Evolutionary conservation across 2,113 vertebrate species (phyloP).

Genomic region (Syngnathus floridae): DNA sequence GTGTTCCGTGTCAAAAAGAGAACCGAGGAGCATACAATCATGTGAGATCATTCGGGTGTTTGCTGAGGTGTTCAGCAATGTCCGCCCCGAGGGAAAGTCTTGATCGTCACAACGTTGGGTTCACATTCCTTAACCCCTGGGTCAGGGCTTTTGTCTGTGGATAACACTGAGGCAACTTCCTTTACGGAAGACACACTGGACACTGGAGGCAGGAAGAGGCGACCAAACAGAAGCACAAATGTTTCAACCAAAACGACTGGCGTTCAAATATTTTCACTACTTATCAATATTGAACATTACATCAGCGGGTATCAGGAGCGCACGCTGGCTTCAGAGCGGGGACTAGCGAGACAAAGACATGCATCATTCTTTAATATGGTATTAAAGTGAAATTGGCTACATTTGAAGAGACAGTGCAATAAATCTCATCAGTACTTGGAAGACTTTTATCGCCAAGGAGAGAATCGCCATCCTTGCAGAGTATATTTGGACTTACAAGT

Average conservation of each 20-base stretch:
- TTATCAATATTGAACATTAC: conserved; percentile 72
- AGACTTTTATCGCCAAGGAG: conserved; percentile 45
- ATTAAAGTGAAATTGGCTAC: conserved; percentile 74
- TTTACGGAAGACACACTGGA: conserved; percentile 60
- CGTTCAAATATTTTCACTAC: no score
- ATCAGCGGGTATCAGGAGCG: conserved; percentile 47
- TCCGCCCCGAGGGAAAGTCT: conserved; percentile 55
- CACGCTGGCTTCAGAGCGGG: conserved; percentile 33
- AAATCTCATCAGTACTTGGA: conserved; percentile 61
- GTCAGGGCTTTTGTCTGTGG: conserved; percentile 69
- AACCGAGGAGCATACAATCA: conserved; percentile 13
- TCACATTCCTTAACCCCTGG: conserved; percentile 73
- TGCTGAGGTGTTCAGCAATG: conserved; percentile 50
- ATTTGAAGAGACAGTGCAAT: conserved; percentile 67
- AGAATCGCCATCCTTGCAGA: conserved; percentile 52
- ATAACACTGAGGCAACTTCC: conserved; percentile 66
- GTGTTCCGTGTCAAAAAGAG: not conserved
- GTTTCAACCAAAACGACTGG: not conserved
- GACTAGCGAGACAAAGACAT: conserved; percentile 45
- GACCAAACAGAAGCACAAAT: conserved; percentile 28
- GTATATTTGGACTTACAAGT: conserved; percentile 45
- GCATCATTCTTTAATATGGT: conserved; percentile 73
- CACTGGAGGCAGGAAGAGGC: conserved; percentile 52
- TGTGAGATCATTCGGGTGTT: conserved; percentile 47
- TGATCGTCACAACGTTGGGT: conserved; percentile 54